Conservation (phyloP, 2,113 vertebrate species). For the Rissa tridactyla region DNA sequence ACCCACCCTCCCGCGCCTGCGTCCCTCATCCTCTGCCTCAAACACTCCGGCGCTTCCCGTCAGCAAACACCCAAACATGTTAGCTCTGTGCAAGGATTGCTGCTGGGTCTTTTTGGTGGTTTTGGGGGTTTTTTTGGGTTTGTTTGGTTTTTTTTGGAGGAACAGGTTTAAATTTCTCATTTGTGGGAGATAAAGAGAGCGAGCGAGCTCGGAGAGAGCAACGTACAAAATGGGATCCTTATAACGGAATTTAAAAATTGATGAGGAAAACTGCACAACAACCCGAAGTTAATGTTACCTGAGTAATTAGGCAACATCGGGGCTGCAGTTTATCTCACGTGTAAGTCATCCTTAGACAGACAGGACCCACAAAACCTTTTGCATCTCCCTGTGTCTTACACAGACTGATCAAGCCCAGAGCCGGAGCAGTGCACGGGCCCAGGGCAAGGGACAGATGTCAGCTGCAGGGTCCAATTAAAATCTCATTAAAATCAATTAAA, state of each 20-base stretch:
- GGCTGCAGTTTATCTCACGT: background rate
- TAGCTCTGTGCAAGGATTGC: background rate
- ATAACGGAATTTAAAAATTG: background rate
- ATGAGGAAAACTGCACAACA: background rate
- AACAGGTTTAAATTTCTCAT: background rate
- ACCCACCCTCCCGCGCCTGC: fast-evolving
- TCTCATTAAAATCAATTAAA: background rate
- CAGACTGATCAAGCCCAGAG: background rate
- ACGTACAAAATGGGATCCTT: background rate
- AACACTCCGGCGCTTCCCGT: background rate
- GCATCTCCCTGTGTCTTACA: background rate
- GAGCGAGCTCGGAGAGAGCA: background rate
- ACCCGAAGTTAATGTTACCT: background rate
- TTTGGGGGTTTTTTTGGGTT: too few relatives aligned
- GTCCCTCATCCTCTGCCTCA: background rate
- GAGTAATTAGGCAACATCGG: background rate
- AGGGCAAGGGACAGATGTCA: background rate
- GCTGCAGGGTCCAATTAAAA: background rate
- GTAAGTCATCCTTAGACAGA: background rate
- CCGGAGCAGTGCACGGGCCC: fast-evolving
- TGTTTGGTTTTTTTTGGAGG: background rate
- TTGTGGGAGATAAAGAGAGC: background rate
- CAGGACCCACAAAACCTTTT: background rate
- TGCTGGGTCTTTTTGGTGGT: background rate
- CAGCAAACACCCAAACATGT: background rate